phyloP scores from a whole-genome alignment of 2,797 vertebrate genomes.

The Delichon dasypus region DNA sequence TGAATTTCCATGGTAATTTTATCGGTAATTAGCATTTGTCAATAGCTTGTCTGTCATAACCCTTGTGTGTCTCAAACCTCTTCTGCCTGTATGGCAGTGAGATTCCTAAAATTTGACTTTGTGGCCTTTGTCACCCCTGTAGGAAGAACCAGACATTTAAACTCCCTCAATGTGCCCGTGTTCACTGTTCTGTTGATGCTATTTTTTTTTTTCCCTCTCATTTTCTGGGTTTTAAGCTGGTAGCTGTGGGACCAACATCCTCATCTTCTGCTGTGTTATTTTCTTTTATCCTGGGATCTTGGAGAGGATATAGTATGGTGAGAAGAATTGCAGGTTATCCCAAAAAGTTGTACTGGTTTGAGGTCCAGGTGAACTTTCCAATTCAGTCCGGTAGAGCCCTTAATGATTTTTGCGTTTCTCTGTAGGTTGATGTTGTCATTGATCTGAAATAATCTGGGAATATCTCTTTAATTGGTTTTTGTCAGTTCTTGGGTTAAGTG shows the following conservation, averaged over 20 bases:
- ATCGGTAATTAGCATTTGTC: background rate
- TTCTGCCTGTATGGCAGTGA: background rate
- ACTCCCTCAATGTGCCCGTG: accelerated
- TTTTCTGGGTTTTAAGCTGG: background rate
- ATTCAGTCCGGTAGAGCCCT: background rate
- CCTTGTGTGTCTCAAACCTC: background rate
- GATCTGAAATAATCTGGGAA: background rate
- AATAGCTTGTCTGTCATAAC: background rate
- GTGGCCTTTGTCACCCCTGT: background rate
- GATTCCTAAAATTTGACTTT: background rate
- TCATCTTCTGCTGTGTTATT: background rate
- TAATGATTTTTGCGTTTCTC: background rate
- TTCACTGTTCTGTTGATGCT: background rate
- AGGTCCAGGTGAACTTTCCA: background rate
- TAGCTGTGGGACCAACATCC: background rate
- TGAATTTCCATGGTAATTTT: constrained; percentile 4
- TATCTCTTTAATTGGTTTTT: background rate
- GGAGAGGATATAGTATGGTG: background rate
- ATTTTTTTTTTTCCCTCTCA: accelerated
- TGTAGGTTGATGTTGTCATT: background rate
- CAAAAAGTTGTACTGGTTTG: accelerated
- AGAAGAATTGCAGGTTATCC: background rate
- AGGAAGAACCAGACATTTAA: background rate
- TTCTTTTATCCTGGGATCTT: background rate
- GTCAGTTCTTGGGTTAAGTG: background rate